A percentile compares a stretch with the other conserved stretches of the same genome.
Conservation (phyloP, 2,888 invertebrate species). For the Boloria selene region DNA sequence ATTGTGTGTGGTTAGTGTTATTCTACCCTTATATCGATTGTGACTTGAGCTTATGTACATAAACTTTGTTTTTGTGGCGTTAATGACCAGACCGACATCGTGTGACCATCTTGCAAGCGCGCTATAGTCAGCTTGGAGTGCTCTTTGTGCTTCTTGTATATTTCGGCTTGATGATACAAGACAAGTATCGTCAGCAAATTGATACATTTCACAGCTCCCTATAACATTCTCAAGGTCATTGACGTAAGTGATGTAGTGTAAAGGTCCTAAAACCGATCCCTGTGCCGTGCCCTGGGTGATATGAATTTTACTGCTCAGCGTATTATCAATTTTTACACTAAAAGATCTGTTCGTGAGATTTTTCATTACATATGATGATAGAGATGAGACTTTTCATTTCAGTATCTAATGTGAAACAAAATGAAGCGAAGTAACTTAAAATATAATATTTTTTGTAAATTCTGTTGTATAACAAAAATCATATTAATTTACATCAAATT, state of each 20-base stretch:
- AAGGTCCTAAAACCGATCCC: not conserved
- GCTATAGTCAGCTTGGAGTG: not conserved
- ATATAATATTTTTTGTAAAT: constrained; percentile 1
- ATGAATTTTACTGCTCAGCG: not conserved
- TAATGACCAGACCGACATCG: constrained; percentile 7
- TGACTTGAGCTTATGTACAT: not conserved
- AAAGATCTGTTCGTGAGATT: not conserved
- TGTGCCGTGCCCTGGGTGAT: not conserved
- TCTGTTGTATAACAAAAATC: constrained; percentile 3
- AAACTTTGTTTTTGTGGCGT: not conserved
- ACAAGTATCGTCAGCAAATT: constrained; percentile 15
- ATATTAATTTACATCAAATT: constrained; percentile 23
- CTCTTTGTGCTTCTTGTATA: not conserved
- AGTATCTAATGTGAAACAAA: not conserved
- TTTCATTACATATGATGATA: too few species aligned
- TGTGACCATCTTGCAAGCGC: constrained; percentile 3
- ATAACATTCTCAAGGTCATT: not conserved
- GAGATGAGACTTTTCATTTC: too few species aligned
- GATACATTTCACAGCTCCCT: not conserved
- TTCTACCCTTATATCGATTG: too few species aligned
- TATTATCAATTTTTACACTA: not conserved
- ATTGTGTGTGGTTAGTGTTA: too few species aligned
- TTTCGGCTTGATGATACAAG: constrained; percentile 3
- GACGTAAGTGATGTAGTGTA: constrained; percentile 1
- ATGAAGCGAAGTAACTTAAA: not conserved